Base-by-base conservation (phyloP, 2,113 vertebrate species). In the Rhagologus leucostigma region DNA sequence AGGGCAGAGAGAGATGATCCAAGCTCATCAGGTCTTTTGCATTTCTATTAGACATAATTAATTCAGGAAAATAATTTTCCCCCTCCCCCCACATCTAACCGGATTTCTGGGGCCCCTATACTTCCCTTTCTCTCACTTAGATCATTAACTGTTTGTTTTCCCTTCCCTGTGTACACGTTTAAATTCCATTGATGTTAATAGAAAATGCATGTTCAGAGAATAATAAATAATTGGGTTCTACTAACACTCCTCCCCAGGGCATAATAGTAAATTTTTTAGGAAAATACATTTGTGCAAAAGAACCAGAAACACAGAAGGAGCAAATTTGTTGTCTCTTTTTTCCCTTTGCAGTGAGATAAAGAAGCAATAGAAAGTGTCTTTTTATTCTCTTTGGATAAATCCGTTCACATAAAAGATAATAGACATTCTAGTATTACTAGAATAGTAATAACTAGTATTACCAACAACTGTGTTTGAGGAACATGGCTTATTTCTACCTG, bases 81-180 rank as follows among this genome's bases (percentile, higher is more conserved):
- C 47, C 24, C 39, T 93, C 22, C 9, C 3, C 27, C 33, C 44
- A 60, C 11, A 89, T n/a, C 26, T 84, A 81, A 74, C n/a, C 74
- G 41, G 32, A 39, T 84, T 93, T 95, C 56, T 71, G 77, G 22
- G 16, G 46, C 14, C 73, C 49, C 41, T 60, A 6, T 90, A 33
- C 94, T 94, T 92, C 79, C 68, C 53, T 49, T 77, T 78, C 62
- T 87, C 49, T 87, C 9, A 2, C 41, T 91, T 86, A 75, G 73
- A 33, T 53, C 29, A 64, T 96, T 93, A 96, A 86, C 82, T 90
- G n/a, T 76, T 87, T 95, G 33, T 84, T 94, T 92, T 90, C 75
- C 79, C 82, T 95, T 88, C 71, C 33, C 5, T 86, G 18, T 37
- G 18, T 53, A 71, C 64, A 60, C 0, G 0, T 84, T 91, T 89